Conservation (phyloP, 1,140 invertebrate species). For the Drosophila persimilis region DNA sequence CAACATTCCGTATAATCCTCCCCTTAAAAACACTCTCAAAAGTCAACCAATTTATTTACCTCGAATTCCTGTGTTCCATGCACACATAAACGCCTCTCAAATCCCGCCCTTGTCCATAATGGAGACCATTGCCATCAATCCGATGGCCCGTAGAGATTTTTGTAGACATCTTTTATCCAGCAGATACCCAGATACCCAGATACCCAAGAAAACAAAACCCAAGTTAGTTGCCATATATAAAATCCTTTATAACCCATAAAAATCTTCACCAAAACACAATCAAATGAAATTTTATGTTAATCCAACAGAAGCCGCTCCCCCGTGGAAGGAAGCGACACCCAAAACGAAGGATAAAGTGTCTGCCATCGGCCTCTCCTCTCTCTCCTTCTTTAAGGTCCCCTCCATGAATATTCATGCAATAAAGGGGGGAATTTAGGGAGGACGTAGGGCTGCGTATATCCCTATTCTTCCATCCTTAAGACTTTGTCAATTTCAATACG, state of each 20-base stretch:
- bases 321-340: conserved; percentile 3
- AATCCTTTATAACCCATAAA: conserved; percentile 45
- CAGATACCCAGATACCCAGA: conserved; percentile 34
- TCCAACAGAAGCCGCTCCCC: conserved; percentile 30
- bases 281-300: conserved; percentile 68
- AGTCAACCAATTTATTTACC: not conserved
- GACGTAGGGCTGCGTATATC: not conserved
- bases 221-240: conserved; percentile 40
- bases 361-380: conserved; percentile 19
- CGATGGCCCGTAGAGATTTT: conserved; percentile 46
- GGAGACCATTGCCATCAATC: conserved; percentile 43
- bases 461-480: conserved; percentile 1
- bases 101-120: conserved; percentile 7
- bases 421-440: conserved; percentile 17
- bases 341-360: conserved; percentile 35
- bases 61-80: not conserved
- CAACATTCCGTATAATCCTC: too few species aligned
- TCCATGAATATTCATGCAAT: conserved; percentile 67
- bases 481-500: conserved; percentile 56
- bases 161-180: conserved; percentile 7
- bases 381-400: not conserved
- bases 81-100: conserved; percentile 1
- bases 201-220: conserved; percentile 2
- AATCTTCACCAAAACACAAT: conserved; percentile 57
- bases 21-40: not conserved